Conservation (phyloP, 2,797 vertebrate species). For the Sebastes variabilis region DNA sequence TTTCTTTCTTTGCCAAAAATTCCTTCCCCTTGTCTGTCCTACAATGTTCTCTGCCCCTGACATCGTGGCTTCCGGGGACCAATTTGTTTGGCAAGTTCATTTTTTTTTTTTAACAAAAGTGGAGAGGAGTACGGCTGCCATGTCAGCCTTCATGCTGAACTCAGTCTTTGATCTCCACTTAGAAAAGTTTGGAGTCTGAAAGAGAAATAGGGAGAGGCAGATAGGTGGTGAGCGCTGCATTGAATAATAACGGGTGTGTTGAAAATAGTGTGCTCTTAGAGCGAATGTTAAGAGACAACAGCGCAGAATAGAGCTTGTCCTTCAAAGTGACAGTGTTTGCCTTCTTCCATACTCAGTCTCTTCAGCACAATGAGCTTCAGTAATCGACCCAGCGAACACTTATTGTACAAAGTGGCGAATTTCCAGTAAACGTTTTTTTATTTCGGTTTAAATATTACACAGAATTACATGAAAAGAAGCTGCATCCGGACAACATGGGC, state of each 20-base stretch:
- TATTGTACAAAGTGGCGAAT: background rate
- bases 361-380: background rate
- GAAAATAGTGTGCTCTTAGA: background rate
- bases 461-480: background rate
- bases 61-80: background rate
- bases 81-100: slow-evolving; percentile 17
- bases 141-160: background rate
- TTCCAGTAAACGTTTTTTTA: background rate
- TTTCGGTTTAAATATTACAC: background rate
- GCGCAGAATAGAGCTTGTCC: slow-evolving; percentile 3
- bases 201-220: background rate
- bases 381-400: background rate
- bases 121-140: background rate
- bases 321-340: slow-evolving; percentile 29
- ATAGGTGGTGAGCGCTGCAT: background rate
- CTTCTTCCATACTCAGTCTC: background rate
- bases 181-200: background rate
- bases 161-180: background rate
- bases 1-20: background rate
- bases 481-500: background rate
- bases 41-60: slow-evolving; percentile 1
- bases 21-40: background rate
- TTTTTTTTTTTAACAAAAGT: background rate
- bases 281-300: background rate
- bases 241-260: background rate